Evolutionary conservation across 2,888 invertebrate genomes (phyloP).

Genomic region (Heliconius ethilla): DNA sequence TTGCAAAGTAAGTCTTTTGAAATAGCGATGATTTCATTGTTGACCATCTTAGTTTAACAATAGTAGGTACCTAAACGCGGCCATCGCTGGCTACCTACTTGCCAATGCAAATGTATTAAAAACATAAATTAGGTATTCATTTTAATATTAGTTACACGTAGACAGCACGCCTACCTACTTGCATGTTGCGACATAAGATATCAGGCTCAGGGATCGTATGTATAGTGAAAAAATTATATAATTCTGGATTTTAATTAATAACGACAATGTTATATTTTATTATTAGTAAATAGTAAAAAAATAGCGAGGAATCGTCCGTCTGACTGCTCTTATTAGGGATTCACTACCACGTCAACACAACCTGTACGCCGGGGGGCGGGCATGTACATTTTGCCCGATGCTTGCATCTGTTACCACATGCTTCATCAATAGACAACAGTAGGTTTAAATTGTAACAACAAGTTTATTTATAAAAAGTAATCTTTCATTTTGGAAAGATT

Average conservation of each 20-base stretch:
- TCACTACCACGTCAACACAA: too few relatives aligned
- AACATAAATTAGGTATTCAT: slow-evolving; percentile 29
- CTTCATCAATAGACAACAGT: too few relatives aligned
- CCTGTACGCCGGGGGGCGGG: too few relatives aligned
- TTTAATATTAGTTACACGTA: slow-evolving; percentile 29
- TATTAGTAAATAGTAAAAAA: background rate
- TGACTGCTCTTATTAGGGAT: too few relatives aligned
- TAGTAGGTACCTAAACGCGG: background rate
- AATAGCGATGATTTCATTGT: slow-evolving; percentile 37
- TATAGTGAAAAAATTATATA: background rate
- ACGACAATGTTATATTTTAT: background rate
- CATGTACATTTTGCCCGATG: too few relatives aligned
- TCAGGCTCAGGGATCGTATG: background rate
- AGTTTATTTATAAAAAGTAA: background rate
- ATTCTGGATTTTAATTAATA: background rate
- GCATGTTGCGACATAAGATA: slow-evolving; percentile 1
- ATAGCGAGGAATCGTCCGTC: too few relatives aligned
- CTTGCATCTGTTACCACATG: too few relatives aligned
- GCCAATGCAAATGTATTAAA: slow-evolving; percentile 11
- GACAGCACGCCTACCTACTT: background rate
- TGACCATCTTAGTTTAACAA: slow-evolving; percentile 30
- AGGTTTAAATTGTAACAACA: too few relatives aligned
- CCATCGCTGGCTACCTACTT: background rate
- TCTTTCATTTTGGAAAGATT: background rate
- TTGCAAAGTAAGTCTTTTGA: slow-evolving; percentile 2